These are phyloP conservation scores for Amphibalanus amphitrite DNA, from an alignment of 1,140 invertebrate species.

Conservation along the genomic window DNA sequence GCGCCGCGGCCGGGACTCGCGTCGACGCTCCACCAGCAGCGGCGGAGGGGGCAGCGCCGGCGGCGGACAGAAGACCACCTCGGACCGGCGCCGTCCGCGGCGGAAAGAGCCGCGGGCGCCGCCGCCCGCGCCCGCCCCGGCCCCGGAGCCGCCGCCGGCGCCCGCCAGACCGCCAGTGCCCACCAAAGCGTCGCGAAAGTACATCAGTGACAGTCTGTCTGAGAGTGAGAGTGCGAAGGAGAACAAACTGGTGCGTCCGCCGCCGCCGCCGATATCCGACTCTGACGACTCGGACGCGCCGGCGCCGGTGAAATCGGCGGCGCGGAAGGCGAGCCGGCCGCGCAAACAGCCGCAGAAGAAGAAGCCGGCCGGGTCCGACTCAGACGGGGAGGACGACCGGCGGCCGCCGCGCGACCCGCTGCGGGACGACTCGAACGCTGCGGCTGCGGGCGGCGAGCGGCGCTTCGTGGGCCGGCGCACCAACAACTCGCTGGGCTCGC, in stretches of 20 bases:
- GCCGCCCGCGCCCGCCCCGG: too few relatives aligned
- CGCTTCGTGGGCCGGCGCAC: conserved; percentile 5
- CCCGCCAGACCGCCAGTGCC: too few relatives aligned
- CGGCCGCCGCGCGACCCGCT: neutral
- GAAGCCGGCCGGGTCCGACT: neutral
- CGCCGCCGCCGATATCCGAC: neutral
- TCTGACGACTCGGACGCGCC: neutral
- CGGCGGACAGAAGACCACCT: too few relatives aligned
- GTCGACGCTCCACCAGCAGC: too few relatives aligned
- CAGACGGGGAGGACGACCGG: neutral
- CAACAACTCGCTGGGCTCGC: conserved; percentile 52
- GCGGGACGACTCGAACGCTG: neutral
- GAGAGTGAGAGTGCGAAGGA: too few relatives aligned
- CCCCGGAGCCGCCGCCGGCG: too few relatives aligned
- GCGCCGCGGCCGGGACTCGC: too few relatives aligned
- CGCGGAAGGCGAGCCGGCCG: neutral
- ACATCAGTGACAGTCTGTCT: too few relatives aligned
- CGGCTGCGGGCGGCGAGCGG: neutral
- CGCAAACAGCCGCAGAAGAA: neutral
- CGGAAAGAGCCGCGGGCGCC: too few relatives aligned
- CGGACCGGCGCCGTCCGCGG: too few relatives aligned
- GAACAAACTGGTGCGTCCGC: neutral
- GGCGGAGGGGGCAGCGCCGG: too few relatives aligned
- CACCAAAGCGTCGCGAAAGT: too few relatives aligned
- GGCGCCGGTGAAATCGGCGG: neutral